Evolutionary conservation across 37 sponge, comb jelly and placozoan species (phyloP), one percentile per base, ranked within the genome.

Genomic region (Chondrilla cf. caribensis): DNA sequence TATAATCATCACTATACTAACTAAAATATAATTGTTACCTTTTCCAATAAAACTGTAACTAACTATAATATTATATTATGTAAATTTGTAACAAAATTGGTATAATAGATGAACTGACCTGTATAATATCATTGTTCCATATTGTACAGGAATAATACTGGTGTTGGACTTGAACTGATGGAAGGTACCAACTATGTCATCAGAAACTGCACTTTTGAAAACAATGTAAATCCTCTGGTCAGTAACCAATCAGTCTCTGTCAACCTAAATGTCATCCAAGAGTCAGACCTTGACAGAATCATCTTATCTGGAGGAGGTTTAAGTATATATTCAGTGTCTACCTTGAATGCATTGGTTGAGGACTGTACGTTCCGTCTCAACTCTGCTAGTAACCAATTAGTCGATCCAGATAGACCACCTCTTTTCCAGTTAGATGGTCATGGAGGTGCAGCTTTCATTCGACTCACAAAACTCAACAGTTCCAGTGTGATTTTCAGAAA

Each of bases 351-450:
- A 24, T 6, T 39, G 44, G 40, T 73, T 3, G 76, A 73, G 1
- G 41, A 42, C 21, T 40, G 76, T 73, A 18, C 21, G 2, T 73
- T 73, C 25, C 2, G 19, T 24, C 29, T 6, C 24, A 73, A 73
- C 44, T 11, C 11, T 39, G 76, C 44, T 38, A 73, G 41, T 40
- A 47, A 47, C 6, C 85, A 83, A 32, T 54, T 40, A 26, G 21
- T 43, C 3, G 79, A 88, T 38, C 77, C 78, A 54, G 58, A 83
- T 2, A 67, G 89, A 0, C 93, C 93, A 35, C 86, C 88, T 1
- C 78, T 89, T 0, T 78, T 88, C 38, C 85, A 92, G 76, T 15
- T 68, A 32, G 80, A 88, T 26, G 93, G 93, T 17, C 93, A 92
- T 71, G 93, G 93, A 24, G 93, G 93, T 3, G 89, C 81, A 4